Conservation (phyloP, 2,113 vertebrate species). For the Apus apus region DNA sequence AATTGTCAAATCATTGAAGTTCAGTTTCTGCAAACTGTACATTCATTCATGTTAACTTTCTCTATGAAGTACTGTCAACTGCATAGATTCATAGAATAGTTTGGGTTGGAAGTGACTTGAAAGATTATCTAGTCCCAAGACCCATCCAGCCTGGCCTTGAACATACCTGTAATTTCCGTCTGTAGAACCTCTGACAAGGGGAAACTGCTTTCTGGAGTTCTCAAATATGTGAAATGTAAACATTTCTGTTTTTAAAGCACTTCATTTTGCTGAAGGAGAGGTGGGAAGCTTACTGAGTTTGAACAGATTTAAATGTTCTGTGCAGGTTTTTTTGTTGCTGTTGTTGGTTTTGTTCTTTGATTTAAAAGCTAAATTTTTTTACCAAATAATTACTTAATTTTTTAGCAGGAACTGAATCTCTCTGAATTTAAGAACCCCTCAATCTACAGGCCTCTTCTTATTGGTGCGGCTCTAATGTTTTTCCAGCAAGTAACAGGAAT, state of each 20-base stretch:
- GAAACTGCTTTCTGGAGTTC: neutral
- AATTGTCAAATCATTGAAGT: neutral
- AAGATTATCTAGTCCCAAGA: too few species aligned
- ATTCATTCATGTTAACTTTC: neutral
- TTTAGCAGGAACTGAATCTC: conserved; percentile 74
- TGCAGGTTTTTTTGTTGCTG: neutral
- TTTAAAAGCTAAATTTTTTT: neutral
- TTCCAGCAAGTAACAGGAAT: conserved; percentile 93
- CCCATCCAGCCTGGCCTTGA: too few species aligned
- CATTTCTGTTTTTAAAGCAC: neutral
- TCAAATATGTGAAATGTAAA: neutral
- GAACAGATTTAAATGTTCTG: neutral
- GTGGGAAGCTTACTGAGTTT: neutral
- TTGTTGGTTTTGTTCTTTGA: neutral
- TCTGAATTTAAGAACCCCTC: conserved; percentile 80
- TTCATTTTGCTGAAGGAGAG: neutral
- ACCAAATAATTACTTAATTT: neutral
- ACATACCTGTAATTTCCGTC: neutral
- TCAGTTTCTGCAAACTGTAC: neutral
- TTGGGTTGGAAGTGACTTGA: too few species aligned
- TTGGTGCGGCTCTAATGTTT: conserved; percentile 88
- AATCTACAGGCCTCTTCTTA: conserved; percentile 87
- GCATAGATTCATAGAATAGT: too few species aligned
- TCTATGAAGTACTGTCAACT: neutral
- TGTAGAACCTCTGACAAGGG: neutral